Conservation (phyloP, 2,113 vertebrate genomes). For the Paradisaea rubra region DNA sequence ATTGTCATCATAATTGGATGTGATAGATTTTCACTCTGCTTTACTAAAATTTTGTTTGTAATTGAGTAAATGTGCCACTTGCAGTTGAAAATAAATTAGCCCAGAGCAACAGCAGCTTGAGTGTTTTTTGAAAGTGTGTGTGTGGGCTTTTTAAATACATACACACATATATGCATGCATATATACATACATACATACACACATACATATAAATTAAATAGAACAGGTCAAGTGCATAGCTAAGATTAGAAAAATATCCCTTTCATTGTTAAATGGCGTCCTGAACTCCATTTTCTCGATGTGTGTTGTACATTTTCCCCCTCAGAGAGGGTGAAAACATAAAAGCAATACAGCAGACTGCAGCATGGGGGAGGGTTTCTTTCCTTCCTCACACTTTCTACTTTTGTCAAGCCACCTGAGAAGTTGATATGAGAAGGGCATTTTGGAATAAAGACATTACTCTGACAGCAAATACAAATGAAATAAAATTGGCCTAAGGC, state of each 20-base stretch:
- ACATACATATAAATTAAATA: background rate
- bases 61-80: slow-evolving; percentile 36
- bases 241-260: slow-evolving; percentile 10
- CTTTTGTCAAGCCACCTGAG: slow-evolving; percentile 71
- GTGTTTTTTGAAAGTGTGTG: background rate
- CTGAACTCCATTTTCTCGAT: slow-evolving; percentile 4
- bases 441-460: slow-evolving; percentile 77
- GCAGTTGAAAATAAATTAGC: slow-evolving; percentile 40
- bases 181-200: background rate
- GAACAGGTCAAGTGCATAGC: background rate
- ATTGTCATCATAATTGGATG: background rate
- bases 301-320: background rate
- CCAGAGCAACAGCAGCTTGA: background rate
- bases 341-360: slow-evolving; percentile 48
- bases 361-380: background rate
- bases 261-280: slow-evolving; percentile 23
- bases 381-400: slow-evolving; percentile 50
- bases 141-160: background rate
- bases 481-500: slow-evolving; percentile 78
- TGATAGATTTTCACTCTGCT: slow-evolving; percentile 33
- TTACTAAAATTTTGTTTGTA: slow-evolving; percentile 33
- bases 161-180: background rate
- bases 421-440: slow-evolving; percentile 71
- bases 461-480: slow-evolving; percentile 77
- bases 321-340: slow-evolving; percentile 42